Percentiles rank a stretch among this genome's conserved stretches.
Evolutionary conservation across 2,888 invertebrate genomes (phyloP).

Genomic region (Nemapogon koenigi): DNA sequence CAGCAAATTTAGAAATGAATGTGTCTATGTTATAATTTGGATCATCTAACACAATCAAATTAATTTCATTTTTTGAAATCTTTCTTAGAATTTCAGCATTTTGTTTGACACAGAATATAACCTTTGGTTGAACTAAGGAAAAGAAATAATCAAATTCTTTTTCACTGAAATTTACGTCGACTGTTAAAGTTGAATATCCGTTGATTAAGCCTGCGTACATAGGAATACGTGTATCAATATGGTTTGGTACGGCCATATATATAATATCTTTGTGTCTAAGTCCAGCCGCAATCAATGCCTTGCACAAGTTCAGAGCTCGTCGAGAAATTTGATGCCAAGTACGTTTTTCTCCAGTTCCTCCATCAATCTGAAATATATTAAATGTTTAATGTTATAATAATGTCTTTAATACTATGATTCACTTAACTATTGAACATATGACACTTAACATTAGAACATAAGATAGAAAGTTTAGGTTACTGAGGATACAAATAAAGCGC

Average conservation of each 20-base stretch:
- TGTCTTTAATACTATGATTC: no score
- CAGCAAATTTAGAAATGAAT: background rate
- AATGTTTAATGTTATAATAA: no score
- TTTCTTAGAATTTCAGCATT: background rate
- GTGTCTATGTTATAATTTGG: background rate
- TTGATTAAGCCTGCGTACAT: background rate
- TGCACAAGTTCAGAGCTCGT: background rate
- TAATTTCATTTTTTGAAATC: background rate
- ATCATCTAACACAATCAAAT: constrained; percentile 2
- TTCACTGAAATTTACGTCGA: background rate
- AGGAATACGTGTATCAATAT: background rate
- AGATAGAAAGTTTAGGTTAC: no score
- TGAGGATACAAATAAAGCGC: no score
- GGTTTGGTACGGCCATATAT: background rate
- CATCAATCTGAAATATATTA: constrained; percentile 5
- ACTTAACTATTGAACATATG: no score
- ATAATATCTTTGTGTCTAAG: background rate
- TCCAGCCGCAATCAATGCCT: background rate
- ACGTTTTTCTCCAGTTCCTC: background rate
- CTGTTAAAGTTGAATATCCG: background rate
- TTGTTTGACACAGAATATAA: constrained; percentile 1
- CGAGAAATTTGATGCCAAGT: background rate
- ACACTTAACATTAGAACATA: no score
- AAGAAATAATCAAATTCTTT: background rate
- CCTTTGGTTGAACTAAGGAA: background rate